Evolutionary conservation across 2,113 vertebrate genomes (phyloP), one percentile per base, ranked within the genome.

Genomic region (Colaptes auratus): DNA sequence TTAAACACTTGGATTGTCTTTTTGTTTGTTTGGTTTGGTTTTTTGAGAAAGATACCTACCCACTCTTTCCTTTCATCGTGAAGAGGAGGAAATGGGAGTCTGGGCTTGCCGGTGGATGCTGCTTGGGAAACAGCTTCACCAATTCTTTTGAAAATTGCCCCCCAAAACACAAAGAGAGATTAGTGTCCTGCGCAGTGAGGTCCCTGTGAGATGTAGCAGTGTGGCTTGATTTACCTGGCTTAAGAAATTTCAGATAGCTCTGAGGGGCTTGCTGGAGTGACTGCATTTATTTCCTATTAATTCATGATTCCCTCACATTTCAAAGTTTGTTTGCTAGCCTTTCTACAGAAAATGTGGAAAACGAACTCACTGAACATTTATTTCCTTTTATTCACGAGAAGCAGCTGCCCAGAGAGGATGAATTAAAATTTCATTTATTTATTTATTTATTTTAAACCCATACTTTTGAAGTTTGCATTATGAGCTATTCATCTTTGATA

Each of bases 401-500:
- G 89, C 84, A 95, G 92, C 85, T 96, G 96, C 71, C 96, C 96
- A 96, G 89, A 96, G 86, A n/a, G 89, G 96, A 88, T 28, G 2
- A 89, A 94, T 97, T 96, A 83, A 89, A 94, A 96, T 95, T 87
- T 91, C 84, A 89, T 93, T 97, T 97, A 16, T 44, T 44, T 44
- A 44, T 44, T 44, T 39, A 39, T 16, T 44, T 44, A 15, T 15
- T 12, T 96, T 97, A 95, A 94, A 97, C 86, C 63, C 71, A 64
- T 60, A 90, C 58, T 71, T 97, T 92, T 97, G 96, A 98, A 97
- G 97, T 97, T 95, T 95, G 63, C 66, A 52, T 96, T 96, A 88
- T 74, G 88, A 96, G 95, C 71, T 91, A 92, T 82, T 96, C 46
- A 93, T 96, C 93, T 98, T 96, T 98, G 97, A 98, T 97, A 97